Percentiles rank a stretch among this genome's conserved stretches.
These are phyloP conservation scores for Dissostichus mawsoni DNA, from an alignment of 2,113 vertebrate species.

Conservation along the genomic window DNA sequence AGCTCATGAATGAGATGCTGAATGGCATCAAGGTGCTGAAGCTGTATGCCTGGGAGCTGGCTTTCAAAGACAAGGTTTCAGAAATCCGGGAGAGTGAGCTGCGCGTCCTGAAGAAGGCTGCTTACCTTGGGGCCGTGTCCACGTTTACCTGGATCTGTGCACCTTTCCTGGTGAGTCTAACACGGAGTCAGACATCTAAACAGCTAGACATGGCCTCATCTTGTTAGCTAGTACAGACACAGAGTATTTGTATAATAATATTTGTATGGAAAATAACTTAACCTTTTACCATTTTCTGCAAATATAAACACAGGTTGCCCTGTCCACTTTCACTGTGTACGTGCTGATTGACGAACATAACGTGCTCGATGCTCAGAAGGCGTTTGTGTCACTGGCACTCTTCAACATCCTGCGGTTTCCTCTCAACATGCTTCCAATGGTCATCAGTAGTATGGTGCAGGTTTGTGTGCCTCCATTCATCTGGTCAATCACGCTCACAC, in stretches of 20 bases:
- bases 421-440: conserved; percentile 87
- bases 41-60: conserved; percentile 96
- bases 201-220: background rate
- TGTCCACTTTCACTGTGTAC: conserved; percentile 89
- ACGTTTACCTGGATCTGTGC: conserved; percentile 92
- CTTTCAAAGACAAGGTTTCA: conserved; percentile 89
- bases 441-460: conserved; percentile 88
- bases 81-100: conserved; percentile 91
- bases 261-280: background rate
- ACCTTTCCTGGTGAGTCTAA: conserved; percentile 89
- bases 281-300: background rate
- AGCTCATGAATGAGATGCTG: conserved; percentile 96
- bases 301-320: conserved; percentile 79
- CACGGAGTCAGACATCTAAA: background rate
- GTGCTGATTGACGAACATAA: conserved; percentile 84
- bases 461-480: conserved; percentile 77
- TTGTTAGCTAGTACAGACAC: background rate
- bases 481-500: background rate
- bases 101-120: conserved; percentile 84
- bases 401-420: conserved; percentile 90
- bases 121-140: conserved; percentile 90
- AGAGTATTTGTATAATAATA: background rate
- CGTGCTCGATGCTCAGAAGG: conserved; percentile 90
- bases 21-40: conserved; percentile 97
- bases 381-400: conserved; percentile 91